Percentiles rank a stretch among this genome's conserved stretches.
Evolutionary conservation across 2,113 vertebrate species (phyloP).

Genomic region (Thermophis baileyi): DNA sequence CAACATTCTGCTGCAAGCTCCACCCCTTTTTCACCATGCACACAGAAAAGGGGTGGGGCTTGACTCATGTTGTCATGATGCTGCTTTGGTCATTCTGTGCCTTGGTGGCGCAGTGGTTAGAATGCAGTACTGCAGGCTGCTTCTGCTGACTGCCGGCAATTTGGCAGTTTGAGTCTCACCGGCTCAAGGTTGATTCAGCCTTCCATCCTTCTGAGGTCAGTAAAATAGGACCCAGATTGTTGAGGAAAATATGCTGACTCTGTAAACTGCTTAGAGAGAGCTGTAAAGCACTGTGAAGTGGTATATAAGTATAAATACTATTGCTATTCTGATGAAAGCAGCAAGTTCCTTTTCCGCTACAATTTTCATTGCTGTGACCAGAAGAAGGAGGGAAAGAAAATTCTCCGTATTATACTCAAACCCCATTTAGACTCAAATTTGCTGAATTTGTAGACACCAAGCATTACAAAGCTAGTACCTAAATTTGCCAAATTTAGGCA

Average conservation of each 20-base stretch:
- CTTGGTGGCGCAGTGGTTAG: no score
- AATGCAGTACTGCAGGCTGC: no score
- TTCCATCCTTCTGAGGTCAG: no score
- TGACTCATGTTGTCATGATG: neutral
- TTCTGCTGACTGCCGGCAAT: no score
- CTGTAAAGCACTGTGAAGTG: no score
- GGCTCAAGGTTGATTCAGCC: no score
- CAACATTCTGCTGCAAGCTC: neutral
- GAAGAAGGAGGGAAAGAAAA: neutral
- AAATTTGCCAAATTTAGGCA: no score
- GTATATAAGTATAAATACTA: no score
- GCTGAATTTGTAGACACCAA: neutral
- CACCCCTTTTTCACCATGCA: neutral
- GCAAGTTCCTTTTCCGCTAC: neutral
- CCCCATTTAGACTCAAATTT: neutral
- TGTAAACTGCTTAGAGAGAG: no score
- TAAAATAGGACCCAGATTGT: no score
- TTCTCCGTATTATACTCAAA: neutral
- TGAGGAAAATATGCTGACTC: no score
- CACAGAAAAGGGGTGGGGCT: neutral
- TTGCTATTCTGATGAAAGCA: neutral
- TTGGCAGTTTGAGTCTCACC: no score
- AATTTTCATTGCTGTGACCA: neutral
- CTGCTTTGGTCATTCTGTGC: neutral
- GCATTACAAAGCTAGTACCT: neutral